Base-by-base conservation (phyloP, 2,113 vertebrate species). In the Oreochromis spilurus region DNA sequence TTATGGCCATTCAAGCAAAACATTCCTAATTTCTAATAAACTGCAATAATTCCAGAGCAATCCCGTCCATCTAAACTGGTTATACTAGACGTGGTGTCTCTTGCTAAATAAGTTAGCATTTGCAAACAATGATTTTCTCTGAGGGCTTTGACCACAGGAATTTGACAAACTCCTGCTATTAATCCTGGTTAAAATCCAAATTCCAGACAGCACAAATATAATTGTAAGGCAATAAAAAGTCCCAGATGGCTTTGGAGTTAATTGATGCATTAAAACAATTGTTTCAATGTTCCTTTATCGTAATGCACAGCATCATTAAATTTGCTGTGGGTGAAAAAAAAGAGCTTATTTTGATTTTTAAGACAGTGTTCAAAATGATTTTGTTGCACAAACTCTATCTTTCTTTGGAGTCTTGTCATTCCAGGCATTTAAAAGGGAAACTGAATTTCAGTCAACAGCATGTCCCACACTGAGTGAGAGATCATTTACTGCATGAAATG, bases 121-220 rank as follows among this genome's bases (percentile, higher is more conserved):
- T 83, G 80, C 88, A 93, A 92, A 94, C 87, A 90, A 90, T 85
- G 80, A 84, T 89, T 87, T 89, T 91, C 89, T 90, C 82, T 60
- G 24, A 84, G 87, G 88, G 62, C 38, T 84, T 82, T 24, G 75
- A 83, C 90, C 85, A 81, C 86, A 90, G 77, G 87, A 89, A 94
- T 93, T 79, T 82, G 36, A 82, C 79, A 85, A 92, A 90, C 81
- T 85, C 82, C 62, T 57, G 83, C 88, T 81, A 90, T 94, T 87
- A 89, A 91, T 94, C 84, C 87, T 90, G 85, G 88, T 58, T 83
- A 85, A 87, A 88, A 87, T 85, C 82, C 83, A 84, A 90, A 84
- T 29, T 77, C 29, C 65, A 88, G 84, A 90, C 87, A 91, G 84
- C 67, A 84, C 34, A 90, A 90, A 88, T 82, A 91, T 50, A 50